These are phyloP conservation scores for Neodon shergylaensis DNA, from an alignment of 2,113 vertebrate species.

Conservation along the genomic window DNA sequence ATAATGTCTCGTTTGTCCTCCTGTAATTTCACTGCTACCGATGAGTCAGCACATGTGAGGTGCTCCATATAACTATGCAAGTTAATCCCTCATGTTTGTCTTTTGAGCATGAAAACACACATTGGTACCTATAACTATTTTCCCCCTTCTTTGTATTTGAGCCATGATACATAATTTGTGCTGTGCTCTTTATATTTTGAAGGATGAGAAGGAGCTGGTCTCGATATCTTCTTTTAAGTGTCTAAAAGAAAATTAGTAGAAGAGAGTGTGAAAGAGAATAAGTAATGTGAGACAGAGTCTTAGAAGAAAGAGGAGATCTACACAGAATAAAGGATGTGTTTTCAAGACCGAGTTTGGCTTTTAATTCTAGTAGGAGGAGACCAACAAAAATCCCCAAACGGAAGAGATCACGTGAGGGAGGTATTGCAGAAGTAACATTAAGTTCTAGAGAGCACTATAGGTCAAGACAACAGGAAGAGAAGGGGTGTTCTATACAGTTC, in stretches of 20 bases:
- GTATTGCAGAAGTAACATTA: not conserved
- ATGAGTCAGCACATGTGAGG: not conserved
- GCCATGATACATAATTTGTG: not conserved
- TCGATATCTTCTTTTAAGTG: not conserved
- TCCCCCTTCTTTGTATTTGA: not conserved
- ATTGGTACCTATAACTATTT: not conserved
- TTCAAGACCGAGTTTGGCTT: not conserved
- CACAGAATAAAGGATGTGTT: not conserved
- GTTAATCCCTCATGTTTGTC: not conserved
- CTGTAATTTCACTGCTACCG: too few relatives aligned
- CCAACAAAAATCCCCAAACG: not conserved
- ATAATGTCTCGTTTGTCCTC: not conserved
- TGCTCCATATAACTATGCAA: not conserved
- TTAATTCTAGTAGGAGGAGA: not conserved
- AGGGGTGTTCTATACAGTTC: accelerated
- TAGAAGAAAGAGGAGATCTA: not conserved
- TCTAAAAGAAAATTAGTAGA: not conserved
- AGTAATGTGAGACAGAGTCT: not conserved
- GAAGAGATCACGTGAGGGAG: not conserved
- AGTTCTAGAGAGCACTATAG: not conserved
- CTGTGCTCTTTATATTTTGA: not conserved
- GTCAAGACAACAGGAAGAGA: not conserved
- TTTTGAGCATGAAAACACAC: not conserved
- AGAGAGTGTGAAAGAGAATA: not conserved
- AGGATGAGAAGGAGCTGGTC: not conserved